phyloP scores from a whole-genome alignment of 2,888 invertebrate species.

The Stenchaetothrips biformis region DNA sequence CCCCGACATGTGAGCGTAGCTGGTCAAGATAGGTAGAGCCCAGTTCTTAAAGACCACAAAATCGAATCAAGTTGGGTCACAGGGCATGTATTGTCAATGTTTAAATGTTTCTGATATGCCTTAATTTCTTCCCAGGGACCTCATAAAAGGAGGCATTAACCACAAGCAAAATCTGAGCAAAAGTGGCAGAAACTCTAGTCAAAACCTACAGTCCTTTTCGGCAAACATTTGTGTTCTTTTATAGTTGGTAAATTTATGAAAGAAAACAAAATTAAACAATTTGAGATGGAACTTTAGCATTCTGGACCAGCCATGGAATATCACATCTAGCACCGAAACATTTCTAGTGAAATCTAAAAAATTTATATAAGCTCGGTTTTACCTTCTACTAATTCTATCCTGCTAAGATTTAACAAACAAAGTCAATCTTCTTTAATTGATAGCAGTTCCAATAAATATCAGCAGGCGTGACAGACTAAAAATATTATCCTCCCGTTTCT shows the following conservation, averaged over 20 bases:
- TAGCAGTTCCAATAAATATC: neutral
- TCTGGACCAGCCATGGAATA: neutral
- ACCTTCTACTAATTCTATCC: neutral
- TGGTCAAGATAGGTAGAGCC: too few relatives aligned
- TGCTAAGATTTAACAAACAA: neutral
- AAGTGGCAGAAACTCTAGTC: neutral
- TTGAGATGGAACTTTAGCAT: neutral
- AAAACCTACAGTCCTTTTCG: neutral
- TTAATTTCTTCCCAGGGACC: neutral
- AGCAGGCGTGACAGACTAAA: neutral
- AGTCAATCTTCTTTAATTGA: neutral
- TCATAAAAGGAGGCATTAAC: neutral
- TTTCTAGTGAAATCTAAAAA: neutral
- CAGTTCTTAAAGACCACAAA: too few relatives aligned
- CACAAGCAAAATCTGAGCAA: conserved; percentile 9
- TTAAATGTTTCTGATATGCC: conserved; percentile 19
- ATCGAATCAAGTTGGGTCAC: too few relatives aligned
- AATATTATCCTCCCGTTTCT: neutral
- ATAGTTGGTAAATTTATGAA: too few relatives aligned
- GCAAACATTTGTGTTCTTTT: neutral
- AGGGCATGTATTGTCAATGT: neutral
- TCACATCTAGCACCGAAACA: neutral
- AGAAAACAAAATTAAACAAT: too few relatives aligned
- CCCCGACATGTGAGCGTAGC: too few relatives aligned
- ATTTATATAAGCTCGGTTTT: neutral